Percentiles rank a stretch among this genome's conserved stretches.
phyloP scores from a whole-genome alignment of 92 coral and sea anemone genomes.

The Porites cylindrica region DNA sequence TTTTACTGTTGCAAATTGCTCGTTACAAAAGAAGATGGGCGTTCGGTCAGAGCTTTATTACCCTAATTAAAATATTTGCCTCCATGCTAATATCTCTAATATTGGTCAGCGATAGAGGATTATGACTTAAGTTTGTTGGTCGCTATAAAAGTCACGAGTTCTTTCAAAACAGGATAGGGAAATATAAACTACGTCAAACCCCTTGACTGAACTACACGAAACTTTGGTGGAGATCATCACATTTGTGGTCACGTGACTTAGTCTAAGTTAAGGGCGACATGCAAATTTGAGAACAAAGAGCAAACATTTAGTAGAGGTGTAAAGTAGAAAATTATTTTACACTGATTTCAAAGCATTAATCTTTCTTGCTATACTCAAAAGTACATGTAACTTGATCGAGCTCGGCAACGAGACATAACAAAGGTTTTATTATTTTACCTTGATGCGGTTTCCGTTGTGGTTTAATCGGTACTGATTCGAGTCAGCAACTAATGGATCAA shows the following conservation, averaged over 20 bases:
- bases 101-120: conserved; percentile 7
- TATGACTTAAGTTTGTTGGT: background rate
- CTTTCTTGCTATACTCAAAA: background rate
- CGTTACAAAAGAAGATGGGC: conserved; percentile 10
- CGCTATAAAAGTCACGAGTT: background rate
- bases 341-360: conserved; percentile 7
- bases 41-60: background rate
- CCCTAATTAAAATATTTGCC: conserved; percentile 13
- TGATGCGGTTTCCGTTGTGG: conserved; percentile 19
- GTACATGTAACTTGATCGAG: background rate
- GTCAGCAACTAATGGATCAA: background rate
- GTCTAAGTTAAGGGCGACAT: background rate
- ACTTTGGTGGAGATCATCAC: background rate
- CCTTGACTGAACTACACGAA: conserved; percentile 2
- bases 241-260: background rate
- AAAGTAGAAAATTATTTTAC: background rate
- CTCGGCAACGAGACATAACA: background rate
- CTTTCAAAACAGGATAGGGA: background rate
- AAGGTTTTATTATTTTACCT: no score
- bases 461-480: background rate
- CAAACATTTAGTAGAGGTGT: background rate
- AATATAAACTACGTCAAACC: conserved; percentile 17
- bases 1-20: background rate
- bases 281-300: background rate
- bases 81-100: background rate